Evolutionary conservation across 2,113 vertebrate species (phyloP).

Genomic region (Charadrius vociferus): DNA sequence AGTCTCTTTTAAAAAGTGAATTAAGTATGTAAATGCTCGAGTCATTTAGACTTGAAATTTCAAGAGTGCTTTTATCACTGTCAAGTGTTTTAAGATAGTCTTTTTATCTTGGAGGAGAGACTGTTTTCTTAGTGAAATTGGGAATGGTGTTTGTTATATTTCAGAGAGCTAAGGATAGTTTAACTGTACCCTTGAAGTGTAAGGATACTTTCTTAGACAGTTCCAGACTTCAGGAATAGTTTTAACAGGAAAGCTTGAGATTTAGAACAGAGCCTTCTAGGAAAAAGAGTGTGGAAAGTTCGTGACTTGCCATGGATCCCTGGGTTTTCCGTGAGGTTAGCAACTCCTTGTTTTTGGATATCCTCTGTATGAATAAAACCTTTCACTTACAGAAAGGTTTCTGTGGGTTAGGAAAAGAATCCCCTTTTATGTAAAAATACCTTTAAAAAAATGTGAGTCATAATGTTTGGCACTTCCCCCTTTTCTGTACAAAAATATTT

Average conservation of each 20-base stretch:
- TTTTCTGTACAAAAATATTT: not conserved
- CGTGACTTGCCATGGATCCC: not conserved
- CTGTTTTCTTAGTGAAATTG: not conserved
- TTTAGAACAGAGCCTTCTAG: constrained; percentile 11
- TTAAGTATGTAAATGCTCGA: not conserved
- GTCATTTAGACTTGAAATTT: not conserved
- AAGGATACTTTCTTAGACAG: not conserved
- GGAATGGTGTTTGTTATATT: not conserved
- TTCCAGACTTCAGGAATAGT: not conserved
- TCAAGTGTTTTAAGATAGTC: not conserved
- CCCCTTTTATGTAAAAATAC: not conserved
- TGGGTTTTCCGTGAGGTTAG: not conserved
- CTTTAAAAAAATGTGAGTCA: not conserved
- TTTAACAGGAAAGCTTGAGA: not conserved
- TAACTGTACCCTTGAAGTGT: not conserved
- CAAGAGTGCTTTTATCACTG: not conserved
- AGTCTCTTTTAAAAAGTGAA: not conserved
- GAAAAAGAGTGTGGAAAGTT: constrained; percentile 4
- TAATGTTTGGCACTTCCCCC: not conserved
- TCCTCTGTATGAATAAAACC: constrained; percentile 17
- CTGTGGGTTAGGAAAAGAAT: not conserved
- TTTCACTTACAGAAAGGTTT: constrained; percentile 5
- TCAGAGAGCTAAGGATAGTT: not conserved
- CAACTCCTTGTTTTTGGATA: not conserved
- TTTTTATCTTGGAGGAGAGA: not conserved